Evolutionary conservation across 2,888 invertebrate genomes (phyloP), one percentile per base, ranked within the genome.

Genomic region (Cerastis rubricosa): DNA sequence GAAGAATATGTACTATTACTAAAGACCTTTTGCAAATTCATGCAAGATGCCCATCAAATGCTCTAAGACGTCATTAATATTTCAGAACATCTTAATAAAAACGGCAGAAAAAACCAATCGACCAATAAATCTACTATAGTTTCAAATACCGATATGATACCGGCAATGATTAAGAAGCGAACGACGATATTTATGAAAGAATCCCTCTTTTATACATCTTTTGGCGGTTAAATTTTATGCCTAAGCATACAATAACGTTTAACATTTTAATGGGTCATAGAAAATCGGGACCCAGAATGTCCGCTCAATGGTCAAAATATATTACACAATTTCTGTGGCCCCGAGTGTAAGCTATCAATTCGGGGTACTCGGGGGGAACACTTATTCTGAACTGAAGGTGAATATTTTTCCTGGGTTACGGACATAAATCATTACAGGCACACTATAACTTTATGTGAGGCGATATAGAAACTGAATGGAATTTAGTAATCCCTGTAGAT

Each of bases 131-230:
- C 80, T 77, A 83, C 78, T 1, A 71, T 80, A 86, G 65, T 85
- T 83, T 81, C 78, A 85, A 82, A 90, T 84, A 75, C 67, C 75
- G 79, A 89, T 91, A 92, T 92, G 90, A 90, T 91, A 89, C 91
- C 86, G 87, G 84, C 86, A 85, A 84, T 89, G 88, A 89, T 90
- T 88, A 78, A 66, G 67, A 74, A 68, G 68, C 51, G 88, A 86
- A 73, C 54, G 68, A 77, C 85, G 85, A n/a, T n/a, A n/a, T n/a
- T n/a, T n/a, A n/a, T n/a, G n/a, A n/a, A n/a, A n/a, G 90, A 90
- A 89, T 90, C 92, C 90, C 90, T 90, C 87, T 90, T 93, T 92
- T 92, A 91, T 90, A 86, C 88, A 82, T 80, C 84, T 84, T 83
- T 71, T 75, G 86, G 90, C 84, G 86, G 87, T 88, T 89, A 91